These are phyloP conservation scores for Typhlichthys subterraneus DNA, from an alignment of 2,797 vertebrate species.

Conservation along the genomic window DNA sequence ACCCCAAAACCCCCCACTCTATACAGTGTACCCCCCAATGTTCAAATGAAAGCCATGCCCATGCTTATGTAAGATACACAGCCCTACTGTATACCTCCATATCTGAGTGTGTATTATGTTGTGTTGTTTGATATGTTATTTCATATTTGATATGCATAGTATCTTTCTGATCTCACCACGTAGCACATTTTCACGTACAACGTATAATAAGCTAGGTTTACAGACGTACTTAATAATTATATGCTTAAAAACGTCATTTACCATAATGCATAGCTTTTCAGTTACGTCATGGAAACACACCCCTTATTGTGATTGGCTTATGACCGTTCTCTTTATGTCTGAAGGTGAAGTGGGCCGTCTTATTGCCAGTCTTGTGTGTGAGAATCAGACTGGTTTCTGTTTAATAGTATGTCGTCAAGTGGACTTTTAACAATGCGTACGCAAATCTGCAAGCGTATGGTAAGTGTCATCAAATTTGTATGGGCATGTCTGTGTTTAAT, in stretches of 20 bases:
- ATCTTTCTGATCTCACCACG: no score
- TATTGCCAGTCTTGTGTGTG: neutral
- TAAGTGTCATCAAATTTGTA: constrained; percentile 44
- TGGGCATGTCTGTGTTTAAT: neutral
- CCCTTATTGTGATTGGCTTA: constrained; percentile 70
- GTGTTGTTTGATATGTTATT: no score
- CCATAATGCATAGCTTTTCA: constrained; percentile 36
- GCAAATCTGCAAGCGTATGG: constrained; percentile 70
- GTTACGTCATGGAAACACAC: constrained; percentile 51
- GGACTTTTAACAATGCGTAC: constrained; percentile 65
- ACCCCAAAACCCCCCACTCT: no score
- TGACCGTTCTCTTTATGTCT: constrained; percentile 17
- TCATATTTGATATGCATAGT: no score
- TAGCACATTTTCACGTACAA: neutral
- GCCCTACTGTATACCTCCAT: no score
- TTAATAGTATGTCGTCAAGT: constrained; percentile 61
- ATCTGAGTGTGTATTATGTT: no score
- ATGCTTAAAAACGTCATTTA: constrained; percentile 55
- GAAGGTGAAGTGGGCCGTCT: constrained; percentile 67
- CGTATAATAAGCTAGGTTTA: neutral
- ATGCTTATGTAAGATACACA: no score
- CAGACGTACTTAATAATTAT: neutral
- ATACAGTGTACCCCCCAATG: no score
- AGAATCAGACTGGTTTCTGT: constrained; percentile 4
- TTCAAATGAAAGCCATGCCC: no score